Percentiles rank a stretch among this genome's conserved stretches.
Conservation (phyloP, 2,888 invertebrate genomes). For the Pseudococcus jackbeardsleyi region DNA sequence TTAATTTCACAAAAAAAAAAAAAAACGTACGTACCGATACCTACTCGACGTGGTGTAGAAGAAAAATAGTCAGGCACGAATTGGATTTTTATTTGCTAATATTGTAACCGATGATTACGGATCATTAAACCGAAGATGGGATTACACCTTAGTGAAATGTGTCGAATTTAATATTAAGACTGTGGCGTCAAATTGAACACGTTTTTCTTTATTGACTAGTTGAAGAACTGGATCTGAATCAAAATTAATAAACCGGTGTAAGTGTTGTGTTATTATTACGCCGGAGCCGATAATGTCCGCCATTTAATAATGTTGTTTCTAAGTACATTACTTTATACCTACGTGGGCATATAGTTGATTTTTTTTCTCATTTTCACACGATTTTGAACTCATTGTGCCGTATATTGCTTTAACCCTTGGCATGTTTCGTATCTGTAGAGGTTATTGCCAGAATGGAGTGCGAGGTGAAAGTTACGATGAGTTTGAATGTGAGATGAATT, state of each 20-base stretch:
- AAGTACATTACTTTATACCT: not conserved
- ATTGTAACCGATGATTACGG: slow-evolving; percentile 56
- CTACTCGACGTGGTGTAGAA: not conserved
- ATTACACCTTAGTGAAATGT: slow-evolving; percentile 58
- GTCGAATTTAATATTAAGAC: slow-evolving; percentile 57
- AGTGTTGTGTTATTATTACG: slow-evolving; percentile 52
- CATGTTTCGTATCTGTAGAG: slow-evolving; percentile 7
- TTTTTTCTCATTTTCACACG: slow-evolving; percentile 53
- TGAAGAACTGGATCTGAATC: slow-evolving; percentile 54
- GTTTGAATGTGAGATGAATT: too few species aligned
- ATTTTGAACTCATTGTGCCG: slow-evolving; percentile 49
- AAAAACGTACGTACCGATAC: not conserved
- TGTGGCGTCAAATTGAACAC: slow-evolving; percentile 58
- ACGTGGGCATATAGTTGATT: slow-evolving; percentile 31
- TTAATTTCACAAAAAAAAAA: slow-evolving; percentile 49
- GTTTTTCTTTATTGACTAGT: slow-evolving; percentile 55
- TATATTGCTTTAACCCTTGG: slow-evolving; percentile 38
- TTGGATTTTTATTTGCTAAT: slow-evolving; percentile 44
- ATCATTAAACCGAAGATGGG: slow-evolving; percentile 54
- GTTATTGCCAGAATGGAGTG: not conserved
- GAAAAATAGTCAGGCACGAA: not conserved
- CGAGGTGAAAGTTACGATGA: not conserved
- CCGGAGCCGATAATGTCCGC: slow-evolving; percentile 58
- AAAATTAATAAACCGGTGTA: slow-evolving; percentile 60
- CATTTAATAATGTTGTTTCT: slow-evolving; percentile 56